Conservation (phyloP, 2,797 vertebrate genomes). For the Setipinna tenuifilis region DNA sequence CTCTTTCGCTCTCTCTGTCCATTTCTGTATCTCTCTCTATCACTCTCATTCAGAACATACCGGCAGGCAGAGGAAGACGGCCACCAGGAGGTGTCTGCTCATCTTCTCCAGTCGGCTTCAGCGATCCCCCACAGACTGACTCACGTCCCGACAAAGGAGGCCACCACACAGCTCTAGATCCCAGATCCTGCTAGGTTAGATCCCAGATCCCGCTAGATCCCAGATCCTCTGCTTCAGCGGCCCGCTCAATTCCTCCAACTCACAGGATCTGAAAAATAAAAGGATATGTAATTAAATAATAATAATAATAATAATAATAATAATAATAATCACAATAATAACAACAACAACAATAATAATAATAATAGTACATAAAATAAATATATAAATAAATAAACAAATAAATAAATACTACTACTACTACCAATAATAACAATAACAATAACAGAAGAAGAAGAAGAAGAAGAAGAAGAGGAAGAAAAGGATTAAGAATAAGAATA, state of each 20-base stretch:
- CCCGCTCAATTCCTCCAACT: not conserved
- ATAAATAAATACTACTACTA: too few species aligned
- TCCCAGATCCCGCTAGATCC: not conserved
- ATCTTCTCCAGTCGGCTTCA: slow-evolving; percentile 19
- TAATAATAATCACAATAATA: too few species aligned
- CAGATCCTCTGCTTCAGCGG: not conserved
- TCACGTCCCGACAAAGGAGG: not conserved
- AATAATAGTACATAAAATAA: not conserved
- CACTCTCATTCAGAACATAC: not conserved
- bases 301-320: not conserved
- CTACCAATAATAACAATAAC: too few species aligned
- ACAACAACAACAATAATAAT: too few species aligned
- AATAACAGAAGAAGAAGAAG: too few species aligned
- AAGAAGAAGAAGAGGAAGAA: too few species aligned
- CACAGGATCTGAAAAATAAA: slow-evolving; percentile 1
- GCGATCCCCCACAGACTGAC: not conserved
- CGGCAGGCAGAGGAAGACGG: slow-evolving; percentile 15
- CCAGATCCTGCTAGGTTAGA: too few species aligned
- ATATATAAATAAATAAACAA: too few species aligned
- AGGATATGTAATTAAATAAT: not conserved
- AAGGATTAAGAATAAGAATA: too few species aligned
- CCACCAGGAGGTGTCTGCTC: slow-evolving; percentile 27
- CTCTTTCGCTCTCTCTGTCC: not conserved
- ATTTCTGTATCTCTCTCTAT: not conserved
- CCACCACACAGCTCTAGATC: not conserved